phyloP scores from a whole-genome alignment of 2,888 invertebrate species.

The Galeruca laticollis region DNA sequence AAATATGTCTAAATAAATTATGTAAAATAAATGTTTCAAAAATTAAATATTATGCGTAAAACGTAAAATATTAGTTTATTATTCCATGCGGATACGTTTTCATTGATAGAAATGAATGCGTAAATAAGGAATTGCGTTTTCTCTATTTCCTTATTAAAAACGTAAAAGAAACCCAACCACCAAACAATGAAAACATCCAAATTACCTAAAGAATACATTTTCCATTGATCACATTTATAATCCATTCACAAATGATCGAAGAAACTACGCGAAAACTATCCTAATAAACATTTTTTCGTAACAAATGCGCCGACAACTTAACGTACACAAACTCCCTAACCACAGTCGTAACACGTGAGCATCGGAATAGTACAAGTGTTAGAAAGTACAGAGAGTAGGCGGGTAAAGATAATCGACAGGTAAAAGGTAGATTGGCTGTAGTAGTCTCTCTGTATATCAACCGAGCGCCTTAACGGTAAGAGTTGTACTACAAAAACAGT shows the following conservation, averaged over 20 bases:
- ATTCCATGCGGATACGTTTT: constrained; percentile 4
- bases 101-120: constrained; percentile 22
- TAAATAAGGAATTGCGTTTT: constrained; percentile 28
- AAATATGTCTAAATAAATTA: too few relatives aligned
- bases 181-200: constrained; percentile 22
- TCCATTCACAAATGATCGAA: constrained; percentile 37
- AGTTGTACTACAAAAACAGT: constrained; percentile 67
- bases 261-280: constrained; percentile 28
- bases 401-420: constrained; percentile 37
- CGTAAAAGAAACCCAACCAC: constrained; percentile 4
- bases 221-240: constrained; percentile 58
- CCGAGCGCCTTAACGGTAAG: constrained; percentile 65
- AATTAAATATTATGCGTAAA: too few relatives aligned
- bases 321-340: constrained; percentile 21
- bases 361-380: constrained; percentile 26
- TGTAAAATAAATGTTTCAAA: too few relatives aligned
- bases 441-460: constrained; percentile 47
- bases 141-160: background rate
- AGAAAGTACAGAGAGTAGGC: constrained; percentile 40
- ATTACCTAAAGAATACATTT: constrained; percentile 66
- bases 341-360: constrained; percentile 39
- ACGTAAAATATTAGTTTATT: too few relatives aligned
- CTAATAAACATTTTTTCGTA: constrained; percentile 16
- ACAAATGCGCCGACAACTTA: constrained; percentile 32
- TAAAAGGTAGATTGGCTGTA: constrained; percentile 35